Conservation (phyloP, 2,888 invertebrate genomes). For the Cyclophora albipunctata region DNA sequence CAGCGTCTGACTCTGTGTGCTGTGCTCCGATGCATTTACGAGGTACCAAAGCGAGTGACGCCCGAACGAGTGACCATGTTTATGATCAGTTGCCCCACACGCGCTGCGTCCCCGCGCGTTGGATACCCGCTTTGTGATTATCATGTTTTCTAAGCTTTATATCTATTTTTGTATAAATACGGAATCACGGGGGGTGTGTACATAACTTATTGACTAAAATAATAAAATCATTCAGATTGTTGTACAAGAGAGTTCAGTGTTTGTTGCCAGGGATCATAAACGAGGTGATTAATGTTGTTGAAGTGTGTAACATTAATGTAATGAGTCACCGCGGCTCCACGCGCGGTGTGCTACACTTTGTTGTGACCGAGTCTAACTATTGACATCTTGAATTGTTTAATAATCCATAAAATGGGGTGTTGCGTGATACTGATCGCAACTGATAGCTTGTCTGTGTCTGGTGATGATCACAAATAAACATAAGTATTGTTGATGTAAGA, state of each 20-base stretch:
- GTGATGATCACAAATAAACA: conserved; percentile 8
- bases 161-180: conserved; percentile 56
- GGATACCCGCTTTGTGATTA: conserved; percentile 41
- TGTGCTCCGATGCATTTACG: conserved; percentile 50
- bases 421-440: conserved; percentile 19
- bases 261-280: conserved; percentile 21
- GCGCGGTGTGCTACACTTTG: neutral
- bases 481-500: conserved; percentile 23
- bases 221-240: conserved; percentile 39
- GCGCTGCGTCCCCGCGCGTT: conserved; percentile 43
- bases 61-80: conserved; percentile 38
- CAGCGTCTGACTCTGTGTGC: conserved; percentile 57
- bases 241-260: conserved; percentile 35
- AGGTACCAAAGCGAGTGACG: conserved; percentile 53
- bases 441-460: conserved; percentile 1
- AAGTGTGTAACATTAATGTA: neutral
- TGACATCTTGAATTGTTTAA: neutral
- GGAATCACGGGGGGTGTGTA: conserved; percentile 46
- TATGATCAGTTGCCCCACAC: conserved; percentile 31
- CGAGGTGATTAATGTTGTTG: neutral
- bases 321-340: neutral
- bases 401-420: neutral
- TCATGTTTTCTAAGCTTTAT: conserved; percentile 61
- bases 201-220: conserved; percentile 43
- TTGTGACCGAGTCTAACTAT: neutral